Base-by-base conservation (phyloP, 2,888 invertebrate species). In the Caenorhabditis uteleia region DNA sequence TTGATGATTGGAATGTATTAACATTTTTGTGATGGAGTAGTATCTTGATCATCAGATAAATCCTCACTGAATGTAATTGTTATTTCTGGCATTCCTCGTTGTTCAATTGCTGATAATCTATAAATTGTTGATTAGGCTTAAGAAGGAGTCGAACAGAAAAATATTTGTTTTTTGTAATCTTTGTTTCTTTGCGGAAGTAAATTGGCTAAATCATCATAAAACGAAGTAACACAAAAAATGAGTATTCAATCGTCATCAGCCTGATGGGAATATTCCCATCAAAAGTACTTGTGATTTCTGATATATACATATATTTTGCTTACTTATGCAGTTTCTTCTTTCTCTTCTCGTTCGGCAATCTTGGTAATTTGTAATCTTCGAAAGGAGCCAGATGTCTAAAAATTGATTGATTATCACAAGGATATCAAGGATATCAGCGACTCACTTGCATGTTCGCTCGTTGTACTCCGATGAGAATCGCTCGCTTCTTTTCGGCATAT, bases 381-480 rank as follows among this genome's bases (percentile, higher is more conserved):
- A 57, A 62, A 51, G 56, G 62, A 21, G 48, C 51, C 34, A 57
- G 57, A 53, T 62, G 62, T 46, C 61, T 62, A 44, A 20, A 61
- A 55, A n/a, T 12, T 10, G n/a, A 5, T 36, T 36, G 8, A 36
- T 6, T 10, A 8, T 40, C 23, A 21, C 5, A 21, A 23, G 3
- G 6, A 21, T 40, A 10, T 36, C 18, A 7, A 7, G 14, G 18
- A 10, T n/a, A 10, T 12, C 6, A 40, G n/a, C 12, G 2, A 54
- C 55, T 62, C 40, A 62, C 62, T 50, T 56, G 57, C 62, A 57
- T 7, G 72, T 72, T 58, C 75, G 47, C 45, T 72, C 70, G 53
- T 73, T 75, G 64, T 75, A 75, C 39, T 75, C 75, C 27, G 72
- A 72, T 14, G 61, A 56, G 45, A 56, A 58, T 33, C 72, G 51